These are phyloP conservation scores for Seriola aureovittata DNA, from an alignment of 2,113 vertebrate genomes.

Conservation along the genomic window DNA sequence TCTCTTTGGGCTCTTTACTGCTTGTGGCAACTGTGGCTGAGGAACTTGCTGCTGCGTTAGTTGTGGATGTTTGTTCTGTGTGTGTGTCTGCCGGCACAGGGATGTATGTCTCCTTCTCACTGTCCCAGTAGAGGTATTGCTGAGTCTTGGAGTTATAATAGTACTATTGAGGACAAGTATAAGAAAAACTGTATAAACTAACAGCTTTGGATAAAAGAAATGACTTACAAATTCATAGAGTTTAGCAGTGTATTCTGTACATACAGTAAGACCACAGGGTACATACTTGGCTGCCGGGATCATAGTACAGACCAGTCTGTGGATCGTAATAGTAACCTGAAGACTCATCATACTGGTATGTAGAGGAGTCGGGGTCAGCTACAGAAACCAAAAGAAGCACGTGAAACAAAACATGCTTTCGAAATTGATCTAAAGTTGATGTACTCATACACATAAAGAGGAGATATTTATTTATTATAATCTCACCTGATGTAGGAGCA, in stretches of 20 bases:
- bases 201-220: conserved; percentile 69
- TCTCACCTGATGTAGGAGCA: conserved; percentile 45
- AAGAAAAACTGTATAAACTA: conserved; percentile 76
- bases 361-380: conserved; percentile 92
- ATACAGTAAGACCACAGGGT: not conserved
- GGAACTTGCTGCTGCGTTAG: not conserved
- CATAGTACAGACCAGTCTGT: conserved; percentile 92
- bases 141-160: conserved; percentile 96
- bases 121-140: conserved; percentile 96
- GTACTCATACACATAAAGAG: not conserved
- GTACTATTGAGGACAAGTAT: conserved; percentile 84
- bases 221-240: not conserved
- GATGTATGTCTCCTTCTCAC: conserved; percentile 91
- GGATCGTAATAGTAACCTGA: conserved; percentile 97
- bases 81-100: conserved; percentile 82
- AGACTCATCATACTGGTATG: conserved; percentile 94
- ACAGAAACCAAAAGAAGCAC: conserved; percentile 3
- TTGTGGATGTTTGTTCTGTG: conserved; percentile 23
- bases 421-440: not conserved
- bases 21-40: not conserved
- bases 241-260: too few species aligned
- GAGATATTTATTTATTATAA: too few species aligned
- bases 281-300: conserved; percentile 93
- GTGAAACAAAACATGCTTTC: not conserved
- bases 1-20: conserved; percentile 87